A percentile compares a stretch with the other conserved stretches of the same genome.
phyloP scores from a whole-genome alignment of 2,113 vertebrate genomes.

The Takifugu flavidus region DNA sequence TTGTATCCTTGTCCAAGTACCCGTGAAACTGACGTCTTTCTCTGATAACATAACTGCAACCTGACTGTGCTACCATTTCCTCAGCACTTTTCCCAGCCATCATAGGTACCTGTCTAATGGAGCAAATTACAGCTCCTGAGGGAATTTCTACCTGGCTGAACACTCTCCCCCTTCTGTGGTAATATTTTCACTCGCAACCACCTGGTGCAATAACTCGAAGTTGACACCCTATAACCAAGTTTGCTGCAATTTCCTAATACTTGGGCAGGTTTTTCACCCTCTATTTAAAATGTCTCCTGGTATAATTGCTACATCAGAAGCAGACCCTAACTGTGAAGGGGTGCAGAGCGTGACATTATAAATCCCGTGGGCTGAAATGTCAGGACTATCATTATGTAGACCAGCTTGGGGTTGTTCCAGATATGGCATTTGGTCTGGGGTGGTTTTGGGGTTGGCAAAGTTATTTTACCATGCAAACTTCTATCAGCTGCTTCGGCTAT shows the following conservation, averaged over 20 bases:
- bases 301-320: conserved; percentile 57
- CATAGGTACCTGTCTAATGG: not conserved
- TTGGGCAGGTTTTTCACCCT: conserved; percentile 26
- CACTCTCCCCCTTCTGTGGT: conserved; percentile 1
- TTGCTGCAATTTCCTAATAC: conserved; percentile 7
- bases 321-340: conserved; percentile 39
- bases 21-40: too few relatives aligned
- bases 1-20: too few relatives aligned
- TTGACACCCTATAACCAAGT: conserved; percentile 13
- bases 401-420: conserved; percentile 6
- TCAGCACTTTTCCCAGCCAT: too few relatives aligned
- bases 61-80: too few relatives aligned
- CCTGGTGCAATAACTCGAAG: conserved; percentile 8
- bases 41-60: too few relatives aligned
- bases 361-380: conserved; percentile 55
- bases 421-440: conserved; percentile 11
- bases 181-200: conserved; percentile 11
- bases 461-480: conserved; percentile 3
- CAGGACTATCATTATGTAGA: conserved; percentile 53
- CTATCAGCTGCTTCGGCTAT: conserved; percentile 47
- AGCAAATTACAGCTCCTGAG: not conserved
- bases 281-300: conserved; percentile 35
- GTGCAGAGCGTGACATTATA: conserved; percentile 48
- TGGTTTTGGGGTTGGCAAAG: conserved; percentile 15
- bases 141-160: not conserved